phyloP scores from a whole-genome alignment of 2,113 vertebrate genomes.

The Nasalis larvatus region DNA sequence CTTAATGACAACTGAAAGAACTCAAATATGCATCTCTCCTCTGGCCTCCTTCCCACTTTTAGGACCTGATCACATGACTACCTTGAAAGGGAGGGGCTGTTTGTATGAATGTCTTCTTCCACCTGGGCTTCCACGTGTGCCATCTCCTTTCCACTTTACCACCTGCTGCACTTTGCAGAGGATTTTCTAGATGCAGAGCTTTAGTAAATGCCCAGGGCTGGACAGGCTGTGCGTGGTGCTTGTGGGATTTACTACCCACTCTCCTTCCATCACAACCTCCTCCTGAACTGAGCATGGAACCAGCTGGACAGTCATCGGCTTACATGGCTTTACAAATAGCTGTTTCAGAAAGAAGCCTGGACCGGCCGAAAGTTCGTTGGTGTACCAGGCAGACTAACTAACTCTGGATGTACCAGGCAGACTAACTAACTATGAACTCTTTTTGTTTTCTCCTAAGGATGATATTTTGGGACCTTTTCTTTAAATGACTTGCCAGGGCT shows the following conservation, averaged over 20 bases:
- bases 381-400: neutral
- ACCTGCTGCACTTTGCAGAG: rapidly evolving
- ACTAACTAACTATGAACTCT: too few relatives aligned
- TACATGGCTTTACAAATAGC: too few relatives aligned
- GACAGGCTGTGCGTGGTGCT: rapidly evolving
- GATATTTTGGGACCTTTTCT: neutral
- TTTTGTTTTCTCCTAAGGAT: neutral
- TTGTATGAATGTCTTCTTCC: neutral
- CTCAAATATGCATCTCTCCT: slow-evolving; percentile 66
- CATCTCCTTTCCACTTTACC: too few relatives aligned
- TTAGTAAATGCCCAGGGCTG: too few relatives aligned
- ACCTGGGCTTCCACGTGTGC: rapidly evolving
- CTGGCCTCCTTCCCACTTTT: slow-evolving; percentile 5
- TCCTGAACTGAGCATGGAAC: neutral
- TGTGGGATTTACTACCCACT: neutral
- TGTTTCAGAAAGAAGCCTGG: neutral
- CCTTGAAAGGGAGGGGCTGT: neutral
- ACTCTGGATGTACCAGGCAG: neutral
- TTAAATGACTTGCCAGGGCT: neutral
- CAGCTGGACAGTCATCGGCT: neutral
- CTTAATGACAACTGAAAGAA: neutral
- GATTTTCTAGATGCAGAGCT: rapidly evolving
- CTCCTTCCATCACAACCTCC: neutral
- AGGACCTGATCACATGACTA: neutral
- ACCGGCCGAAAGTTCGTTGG: neutral